Conservation (phyloP, 2,113 vertebrate species). For the Manacus vitellinus region DNA sequence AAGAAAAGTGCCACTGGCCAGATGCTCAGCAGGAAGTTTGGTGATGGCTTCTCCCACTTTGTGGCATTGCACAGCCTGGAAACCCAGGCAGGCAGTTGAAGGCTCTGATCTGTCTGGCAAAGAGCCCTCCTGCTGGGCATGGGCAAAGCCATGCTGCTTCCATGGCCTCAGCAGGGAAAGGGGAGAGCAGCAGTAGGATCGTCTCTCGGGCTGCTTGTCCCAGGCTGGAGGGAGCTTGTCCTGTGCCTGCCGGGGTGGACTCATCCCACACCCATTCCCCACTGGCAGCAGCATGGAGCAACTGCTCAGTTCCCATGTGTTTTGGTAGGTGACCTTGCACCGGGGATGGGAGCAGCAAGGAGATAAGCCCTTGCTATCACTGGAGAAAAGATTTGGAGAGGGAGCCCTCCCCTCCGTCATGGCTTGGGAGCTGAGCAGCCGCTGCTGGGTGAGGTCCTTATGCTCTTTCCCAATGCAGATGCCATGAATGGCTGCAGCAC, state of each 20-base stretch:
- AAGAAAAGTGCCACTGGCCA: neutral
- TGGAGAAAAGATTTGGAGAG: neutral
- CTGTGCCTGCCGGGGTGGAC: fast-evolving
- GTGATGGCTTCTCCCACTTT: fast-evolving
- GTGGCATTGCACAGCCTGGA: neutral
- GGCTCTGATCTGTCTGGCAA: neutral
- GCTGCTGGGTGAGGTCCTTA: neutral
- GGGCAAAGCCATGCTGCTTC: fast-evolving
- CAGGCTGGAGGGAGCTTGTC: neutral
- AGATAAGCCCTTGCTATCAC: neutral
- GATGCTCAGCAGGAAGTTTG: neutral
- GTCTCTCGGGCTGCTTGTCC: neutral
- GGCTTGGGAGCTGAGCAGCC: neutral
- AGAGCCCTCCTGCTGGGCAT: neutral
- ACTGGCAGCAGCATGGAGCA: neutral
- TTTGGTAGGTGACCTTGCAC: neutral
- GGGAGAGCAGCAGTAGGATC: fast-evolving
- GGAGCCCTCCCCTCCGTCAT: neutral
- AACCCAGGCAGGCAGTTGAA: fast-evolving
- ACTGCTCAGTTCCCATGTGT: neutral
- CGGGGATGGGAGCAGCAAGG: neutral
- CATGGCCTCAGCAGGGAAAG: neutral
- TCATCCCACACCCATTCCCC: neutral
- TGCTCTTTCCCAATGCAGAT: neutral
- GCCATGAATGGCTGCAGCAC: neutral